Percentiles rank a stretch among this genome's conserved stretches.
Conservation (phyloP, 2,888 invertebrate species). For the Allacma fusca region DNA sequence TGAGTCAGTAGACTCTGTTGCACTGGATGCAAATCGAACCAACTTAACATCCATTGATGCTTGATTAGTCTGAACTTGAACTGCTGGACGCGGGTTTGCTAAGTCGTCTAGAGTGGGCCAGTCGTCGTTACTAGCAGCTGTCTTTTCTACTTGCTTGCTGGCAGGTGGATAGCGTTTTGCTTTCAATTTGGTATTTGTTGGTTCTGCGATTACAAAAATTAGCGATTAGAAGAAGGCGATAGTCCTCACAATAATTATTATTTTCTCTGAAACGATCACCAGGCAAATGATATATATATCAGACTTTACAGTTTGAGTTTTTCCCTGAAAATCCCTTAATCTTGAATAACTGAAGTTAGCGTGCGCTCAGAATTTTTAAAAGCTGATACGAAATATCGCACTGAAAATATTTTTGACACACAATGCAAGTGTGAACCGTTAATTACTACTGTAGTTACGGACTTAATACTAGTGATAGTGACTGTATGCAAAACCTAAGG, state of each 20-base stretch:
- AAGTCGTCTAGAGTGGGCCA: conserved; percentile 86
- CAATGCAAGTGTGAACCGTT: no score
- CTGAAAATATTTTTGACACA: no score
- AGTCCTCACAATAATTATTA: neutral
- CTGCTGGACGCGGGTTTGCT: conserved; percentile 58
- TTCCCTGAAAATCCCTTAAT: no score
- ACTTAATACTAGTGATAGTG: no score
- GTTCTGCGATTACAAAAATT: conserved; percentile 3
- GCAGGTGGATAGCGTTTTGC: conserved; percentile 6
- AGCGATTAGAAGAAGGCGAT: neutral
- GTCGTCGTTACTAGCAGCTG: conserved; percentile 78
- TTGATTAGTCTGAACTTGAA: conserved; percentile 62
- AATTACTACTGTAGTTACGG: no score
- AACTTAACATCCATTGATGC: conserved; percentile 51
- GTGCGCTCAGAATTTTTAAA: no score
- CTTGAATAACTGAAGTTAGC: no score
- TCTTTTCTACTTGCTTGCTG: conserved; percentile 4
- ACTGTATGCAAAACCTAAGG: neutral
- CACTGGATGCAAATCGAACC: conserved; percentile 45
- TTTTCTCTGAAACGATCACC: neutral
- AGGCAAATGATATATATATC: no score
- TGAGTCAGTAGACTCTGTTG: conserved; percentile 57
- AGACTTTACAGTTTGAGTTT: no score
- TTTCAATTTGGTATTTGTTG: conserved; percentile 31
- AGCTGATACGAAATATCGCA: no score